Evolutionary conservation across 1,140 invertebrate species (phyloP).

Genomic region (Cyclargus thomasi): DNA sequence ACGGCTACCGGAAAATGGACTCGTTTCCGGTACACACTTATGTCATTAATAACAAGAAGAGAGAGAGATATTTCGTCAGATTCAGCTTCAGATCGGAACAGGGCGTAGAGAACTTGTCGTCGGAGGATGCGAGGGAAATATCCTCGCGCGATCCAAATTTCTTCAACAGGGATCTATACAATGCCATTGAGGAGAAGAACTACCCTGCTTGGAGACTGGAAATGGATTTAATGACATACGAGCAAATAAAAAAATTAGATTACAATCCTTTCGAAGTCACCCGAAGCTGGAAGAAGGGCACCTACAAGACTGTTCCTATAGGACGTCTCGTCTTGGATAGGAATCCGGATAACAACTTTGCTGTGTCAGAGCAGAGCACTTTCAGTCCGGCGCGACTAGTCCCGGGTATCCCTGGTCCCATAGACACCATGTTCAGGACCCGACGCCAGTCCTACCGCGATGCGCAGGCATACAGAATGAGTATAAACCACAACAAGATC

Average conservation of each 20-base stretch:
- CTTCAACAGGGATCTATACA: constrained; percentile 44
- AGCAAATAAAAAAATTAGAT: constrained; percentile 70
- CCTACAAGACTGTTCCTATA: constrained; percentile 88
- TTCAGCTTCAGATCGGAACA: constrained; percentile 85
- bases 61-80: constrained; percentile 78
- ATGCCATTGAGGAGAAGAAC: constrained; percentile 58
- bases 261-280: constrained; percentile 82
- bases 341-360: constrained; percentile 89
- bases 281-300: constrained; percentile 86
- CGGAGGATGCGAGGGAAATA: constrained; percentile 32
- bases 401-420: constrained; percentile 88
- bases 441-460: constrained; percentile 90
- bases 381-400: constrained; percentile 90
- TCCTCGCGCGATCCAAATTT: constrained; percentile 39
- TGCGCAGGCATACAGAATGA: constrained; percentile 89
- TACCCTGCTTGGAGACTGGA: constrained; percentile 83
- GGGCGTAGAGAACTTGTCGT: constrained; percentile 79
- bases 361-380: constrained; percentile 89
- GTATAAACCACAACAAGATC: constrained; percentile 89
- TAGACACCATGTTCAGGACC: constrained; percentile 90
- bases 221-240: constrained; percentile 75
- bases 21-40: constrained; percentile 81
- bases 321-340: constrained; percentile 87
- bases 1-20: constrained; percentile 85
- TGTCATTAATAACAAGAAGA: constrained; percentile 79